These are phyloP conservation scores for Clarias batrachus DNA, from an alignment of 2,113 vertebrate species.

Conservation along the genomic window DNA sequence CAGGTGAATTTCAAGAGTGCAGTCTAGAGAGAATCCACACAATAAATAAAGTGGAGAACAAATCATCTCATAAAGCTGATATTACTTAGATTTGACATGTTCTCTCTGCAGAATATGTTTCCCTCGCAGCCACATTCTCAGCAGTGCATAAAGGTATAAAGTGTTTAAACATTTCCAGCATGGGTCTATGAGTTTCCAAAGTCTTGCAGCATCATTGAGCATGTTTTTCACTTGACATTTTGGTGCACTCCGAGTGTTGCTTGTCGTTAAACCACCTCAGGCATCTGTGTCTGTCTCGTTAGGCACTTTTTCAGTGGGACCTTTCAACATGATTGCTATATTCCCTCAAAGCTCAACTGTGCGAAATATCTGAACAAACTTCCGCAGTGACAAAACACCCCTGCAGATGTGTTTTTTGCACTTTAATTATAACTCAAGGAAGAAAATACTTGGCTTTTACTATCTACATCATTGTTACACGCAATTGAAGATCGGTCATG, in stretches of 20 bases:
- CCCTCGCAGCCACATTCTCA: slow-evolving; percentile 4
- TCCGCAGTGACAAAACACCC: slow-evolving; percentile 9
- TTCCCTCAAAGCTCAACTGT: background rate
- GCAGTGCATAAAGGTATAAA: slow-evolving; percentile 10
- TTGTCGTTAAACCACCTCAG: slow-evolving; percentile 12
- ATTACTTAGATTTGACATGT: background rate
- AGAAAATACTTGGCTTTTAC: background rate
- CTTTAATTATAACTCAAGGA: slow-evolving; percentile 13
- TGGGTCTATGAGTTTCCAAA: slow-evolving; percentile 12
- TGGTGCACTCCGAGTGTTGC: slow-evolving; percentile 8
- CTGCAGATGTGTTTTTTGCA: slow-evolving; percentile 1
- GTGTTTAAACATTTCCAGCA: slow-evolving; percentile 13
- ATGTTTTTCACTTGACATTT: slow-evolving; percentile 4
- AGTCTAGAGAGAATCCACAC: background rate
- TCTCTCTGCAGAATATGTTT: background rate
- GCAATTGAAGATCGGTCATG: slow-evolving; percentile 11
- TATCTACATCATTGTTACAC: slow-evolving; percentile 2
- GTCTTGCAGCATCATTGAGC: background rate
- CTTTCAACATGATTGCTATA: slow-evolving; percentile 5
- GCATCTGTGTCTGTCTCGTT: slow-evolving; percentile 8
- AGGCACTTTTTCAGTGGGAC: slow-evolving; percentile 18
- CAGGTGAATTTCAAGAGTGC: slow-evolving; percentile 6
- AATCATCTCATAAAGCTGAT: background rate
- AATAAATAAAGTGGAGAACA: background rate
- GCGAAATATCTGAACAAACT: slow-evolving; percentile 8